Percentiles rank a stretch among this genome's conserved stretches.
These are phyloP conservation scores for Galagoides demidoff DNA, from an alignment of 2,797 vertebrate genomes.

Conservation along the genomic window DNA sequence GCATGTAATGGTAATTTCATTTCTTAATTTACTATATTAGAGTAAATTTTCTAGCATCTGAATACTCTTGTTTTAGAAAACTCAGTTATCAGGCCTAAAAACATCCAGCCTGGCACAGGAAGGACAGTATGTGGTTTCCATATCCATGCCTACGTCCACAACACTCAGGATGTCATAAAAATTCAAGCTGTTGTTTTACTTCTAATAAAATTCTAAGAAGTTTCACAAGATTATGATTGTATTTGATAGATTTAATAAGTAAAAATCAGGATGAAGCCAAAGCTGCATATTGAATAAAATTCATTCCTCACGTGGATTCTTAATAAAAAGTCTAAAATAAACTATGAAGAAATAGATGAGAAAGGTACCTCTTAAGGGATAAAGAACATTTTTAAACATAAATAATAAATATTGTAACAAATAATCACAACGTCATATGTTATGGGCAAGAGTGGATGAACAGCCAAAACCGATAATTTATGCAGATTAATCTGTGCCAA, in stretches of 20 bases:
- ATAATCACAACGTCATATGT: neutral
- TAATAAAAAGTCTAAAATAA: neutral
- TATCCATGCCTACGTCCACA: neutral
- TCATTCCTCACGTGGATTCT: neutral
- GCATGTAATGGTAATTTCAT: neutral
- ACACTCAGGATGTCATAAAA: neutral
- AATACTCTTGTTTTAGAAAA: neutral
- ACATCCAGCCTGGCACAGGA: accelerated
- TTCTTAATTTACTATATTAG: neutral
- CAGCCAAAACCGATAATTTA: neutral
- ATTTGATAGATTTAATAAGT: neutral
- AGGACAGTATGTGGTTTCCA: neutral
- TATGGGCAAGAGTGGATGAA: neutral
- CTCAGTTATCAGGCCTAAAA: neutral
- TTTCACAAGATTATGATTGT: neutral
- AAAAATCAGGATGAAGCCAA: conserved; percentile 1
- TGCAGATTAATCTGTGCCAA: neutral
- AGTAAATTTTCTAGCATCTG: neutral
- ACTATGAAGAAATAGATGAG: neutral
- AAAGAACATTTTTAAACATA: neutral
- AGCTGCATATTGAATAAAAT: neutral
- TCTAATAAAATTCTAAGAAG: neutral
- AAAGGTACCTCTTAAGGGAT: neutral
- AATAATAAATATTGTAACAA: neutral
- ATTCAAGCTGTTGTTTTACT: neutral